A percentile compares a stretch with the other conserved stretches of the same genome.
phyloP scores from a whole-genome alignment of 2,113 vertebrate genomes.

The Aplodontia rufa region DNA sequence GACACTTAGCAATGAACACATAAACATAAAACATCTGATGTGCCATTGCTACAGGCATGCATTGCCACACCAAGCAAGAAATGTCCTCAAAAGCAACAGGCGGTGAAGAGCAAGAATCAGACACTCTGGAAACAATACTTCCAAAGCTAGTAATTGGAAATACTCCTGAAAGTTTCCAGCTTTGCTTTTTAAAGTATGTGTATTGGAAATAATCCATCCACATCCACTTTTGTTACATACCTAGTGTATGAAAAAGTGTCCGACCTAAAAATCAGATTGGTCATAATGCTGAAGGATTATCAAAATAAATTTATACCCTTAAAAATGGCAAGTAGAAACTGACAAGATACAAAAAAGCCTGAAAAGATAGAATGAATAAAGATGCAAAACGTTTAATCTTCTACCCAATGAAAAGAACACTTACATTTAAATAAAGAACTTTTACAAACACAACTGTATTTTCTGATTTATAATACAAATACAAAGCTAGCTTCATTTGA shows the following conservation, averaged over 20 bases:
- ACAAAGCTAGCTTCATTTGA: not conserved
- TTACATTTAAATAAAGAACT: not conserved
- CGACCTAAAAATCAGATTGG: not conserved
- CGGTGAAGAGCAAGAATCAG: not conserved
- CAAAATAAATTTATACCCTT: not conserved
- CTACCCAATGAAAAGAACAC: slow-evolving; percentile 54
- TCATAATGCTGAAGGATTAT: not conserved
- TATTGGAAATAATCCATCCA: not conserved
- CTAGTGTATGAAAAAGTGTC: not conserved
- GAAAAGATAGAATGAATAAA: slow-evolving; percentile 57
- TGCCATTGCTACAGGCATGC: not conserved
- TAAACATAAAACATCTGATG: not conserved
- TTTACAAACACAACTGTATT: not conserved
- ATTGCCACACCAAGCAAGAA: not conserved
- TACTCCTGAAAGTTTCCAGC: not conserved
- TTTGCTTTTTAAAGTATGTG: not conserved
- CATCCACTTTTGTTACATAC: not conserved
- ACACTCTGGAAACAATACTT: not conserved
- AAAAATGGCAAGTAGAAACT: not conserved
- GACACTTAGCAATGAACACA: not conserved
- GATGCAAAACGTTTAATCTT: slow-evolving; percentile 38
- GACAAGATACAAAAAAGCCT: slow-evolving; percentile 29
- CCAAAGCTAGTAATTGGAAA: not conserved
- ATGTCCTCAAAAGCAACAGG: not conserved
- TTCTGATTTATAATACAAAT: not conserved